Evolutionary conservation across 2,797 vertebrate species (phyloP).

Genomic region (Neosilurus hyrtlii): DNA sequence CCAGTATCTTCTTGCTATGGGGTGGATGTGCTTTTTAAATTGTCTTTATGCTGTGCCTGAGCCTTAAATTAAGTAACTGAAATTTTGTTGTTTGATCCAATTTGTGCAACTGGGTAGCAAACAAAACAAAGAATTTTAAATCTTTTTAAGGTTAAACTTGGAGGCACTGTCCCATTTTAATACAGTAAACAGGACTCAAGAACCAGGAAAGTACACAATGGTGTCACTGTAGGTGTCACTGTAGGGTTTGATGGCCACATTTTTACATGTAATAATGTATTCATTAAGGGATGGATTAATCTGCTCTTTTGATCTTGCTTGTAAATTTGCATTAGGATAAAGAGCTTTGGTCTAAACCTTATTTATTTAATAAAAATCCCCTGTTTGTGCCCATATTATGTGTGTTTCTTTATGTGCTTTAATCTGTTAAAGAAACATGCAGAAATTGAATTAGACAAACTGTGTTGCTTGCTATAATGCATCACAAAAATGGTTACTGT

Average conservation of each 20-base stretch:
- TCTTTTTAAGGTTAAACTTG: neutral
- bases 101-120: too few relatives aligned
- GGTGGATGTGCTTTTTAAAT: too few relatives aligned
- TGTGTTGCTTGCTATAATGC: neutral
- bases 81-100: too few relatives aligned
- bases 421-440: neutral
- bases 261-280: neutral
- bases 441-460: neutral
- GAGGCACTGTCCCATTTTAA: neutral
- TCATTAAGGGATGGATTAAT: neutral
- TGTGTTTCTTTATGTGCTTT: neutral
- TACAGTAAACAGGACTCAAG: neutral
- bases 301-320: neutral
- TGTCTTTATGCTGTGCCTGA: too few relatives aligned
- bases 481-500: neutral
- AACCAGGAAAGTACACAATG: neutral
- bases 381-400: neutral
- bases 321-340: neutral
- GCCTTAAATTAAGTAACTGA: too few relatives aligned
- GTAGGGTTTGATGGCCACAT: neutral
- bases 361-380: neutral
- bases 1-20: too few relatives aligned
- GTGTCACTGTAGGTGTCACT: neutral
- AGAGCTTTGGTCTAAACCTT: slow-evolving; percentile 6
- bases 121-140: too few relatives aligned